These are phyloP conservation scores for Ypsolopha sequella DNA, from an alignment of 2,888 invertebrate species.

Conservation along the genomic window DNA sequence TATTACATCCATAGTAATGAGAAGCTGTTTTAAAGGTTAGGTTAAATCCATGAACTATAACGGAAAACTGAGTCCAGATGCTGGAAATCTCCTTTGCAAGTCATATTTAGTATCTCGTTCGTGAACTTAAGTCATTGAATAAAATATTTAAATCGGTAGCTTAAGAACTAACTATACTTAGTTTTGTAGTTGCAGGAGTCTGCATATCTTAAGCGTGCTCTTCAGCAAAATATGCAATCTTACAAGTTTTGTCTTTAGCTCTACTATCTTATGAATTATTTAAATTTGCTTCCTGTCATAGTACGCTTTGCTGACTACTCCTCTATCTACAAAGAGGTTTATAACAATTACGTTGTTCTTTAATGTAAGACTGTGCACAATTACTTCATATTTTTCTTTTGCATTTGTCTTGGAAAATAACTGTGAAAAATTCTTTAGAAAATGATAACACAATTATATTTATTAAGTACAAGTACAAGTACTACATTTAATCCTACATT, in stretches of 20 bases:
- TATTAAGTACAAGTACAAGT: too few species aligned
- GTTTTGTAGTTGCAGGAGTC: neutral
- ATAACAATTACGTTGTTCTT: too few species aligned
- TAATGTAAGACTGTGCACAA: too few species aligned
- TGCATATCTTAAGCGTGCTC: constrained; percentile 14
- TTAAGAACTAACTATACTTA: neutral
- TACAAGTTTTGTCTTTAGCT: constrained; percentile 9
- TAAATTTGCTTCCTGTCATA: constrained; percentile 1
- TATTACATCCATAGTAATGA: neutral
- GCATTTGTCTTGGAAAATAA: too few species aligned
- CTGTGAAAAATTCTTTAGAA: too few species aligned
- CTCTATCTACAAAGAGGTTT: too few species aligned
- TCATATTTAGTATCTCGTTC: neutral
- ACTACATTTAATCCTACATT: too few species aligned
- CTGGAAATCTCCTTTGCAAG: neutral
- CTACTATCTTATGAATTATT: constrained; percentile 17
- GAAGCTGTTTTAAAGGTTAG: neutral
- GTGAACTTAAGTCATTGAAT: constrained; percentile 4
- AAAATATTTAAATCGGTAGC: constrained; percentile 6
- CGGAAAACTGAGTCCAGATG: neutral
- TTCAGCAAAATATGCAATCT: constrained; percentile 13
- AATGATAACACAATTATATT: too few species aligned
- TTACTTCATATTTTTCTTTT: too few species aligned
- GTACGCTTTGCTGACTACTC: too few species aligned
- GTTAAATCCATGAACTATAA: neutral